These are phyloP conservation scores for Coracopsis vasa DNA, from an alignment of 2,113 vertebrate genomes.

Conservation along the genomic window DNA sequence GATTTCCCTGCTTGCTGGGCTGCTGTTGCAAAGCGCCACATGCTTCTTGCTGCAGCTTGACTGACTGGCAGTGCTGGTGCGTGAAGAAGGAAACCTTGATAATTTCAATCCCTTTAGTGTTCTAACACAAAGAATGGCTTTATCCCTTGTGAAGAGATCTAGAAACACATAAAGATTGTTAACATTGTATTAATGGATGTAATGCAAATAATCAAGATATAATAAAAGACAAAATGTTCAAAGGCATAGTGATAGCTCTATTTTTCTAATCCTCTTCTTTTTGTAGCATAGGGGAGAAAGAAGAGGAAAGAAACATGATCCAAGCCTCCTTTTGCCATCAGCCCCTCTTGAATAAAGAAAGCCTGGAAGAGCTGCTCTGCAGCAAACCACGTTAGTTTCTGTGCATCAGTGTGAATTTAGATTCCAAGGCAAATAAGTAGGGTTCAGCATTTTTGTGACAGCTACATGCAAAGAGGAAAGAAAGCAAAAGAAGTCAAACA, in stretches of 20 bases:
- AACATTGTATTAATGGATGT: neutral
- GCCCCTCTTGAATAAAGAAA: neutral
- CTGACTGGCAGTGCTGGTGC: neutral
- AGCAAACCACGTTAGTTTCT: constrained; percentile 5
- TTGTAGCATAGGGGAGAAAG: neutral
- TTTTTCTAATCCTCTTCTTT: neutral
- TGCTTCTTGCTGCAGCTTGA: neutral
- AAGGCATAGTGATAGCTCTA: neutral
- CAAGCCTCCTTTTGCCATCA: neutral
- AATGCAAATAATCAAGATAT: neutral
- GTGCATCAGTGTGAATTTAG: neutral
- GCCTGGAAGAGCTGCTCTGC: neutral
- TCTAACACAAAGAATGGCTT: neutral
- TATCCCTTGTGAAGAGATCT: neutral
- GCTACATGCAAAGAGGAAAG: neutral
- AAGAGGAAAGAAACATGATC: constrained; percentile 6
- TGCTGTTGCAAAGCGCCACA: neutral
- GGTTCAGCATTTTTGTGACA: constrained; percentile 13
- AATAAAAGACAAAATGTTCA: neutral
- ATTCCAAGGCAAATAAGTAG: neutral
- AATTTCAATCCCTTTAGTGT: neutral
- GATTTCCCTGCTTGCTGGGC: neutral
- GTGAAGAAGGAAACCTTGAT: neutral
- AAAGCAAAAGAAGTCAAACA: neutral
- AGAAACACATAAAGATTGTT: neutral